Evolutionary conservation across 1,140 invertebrate genomes (phyloP).

Genomic region (Hyphantria cunea): DNA sequence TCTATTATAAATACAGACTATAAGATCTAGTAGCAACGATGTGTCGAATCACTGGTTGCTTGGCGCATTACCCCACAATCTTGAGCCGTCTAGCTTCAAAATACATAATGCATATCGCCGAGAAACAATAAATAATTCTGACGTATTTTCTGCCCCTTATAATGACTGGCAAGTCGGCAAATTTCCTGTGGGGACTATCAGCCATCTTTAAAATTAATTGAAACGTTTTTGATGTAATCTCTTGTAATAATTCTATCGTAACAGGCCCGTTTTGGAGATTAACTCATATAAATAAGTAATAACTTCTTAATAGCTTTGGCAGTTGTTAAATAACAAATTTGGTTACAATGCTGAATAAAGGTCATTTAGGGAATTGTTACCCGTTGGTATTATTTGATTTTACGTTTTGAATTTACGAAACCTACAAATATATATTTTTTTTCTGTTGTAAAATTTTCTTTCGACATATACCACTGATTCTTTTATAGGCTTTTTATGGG

Average conservation of each 20-base stretch:
- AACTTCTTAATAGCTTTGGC: constrained; percentile 26
- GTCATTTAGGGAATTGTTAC: not conserved
- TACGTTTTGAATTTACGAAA: not conserved
- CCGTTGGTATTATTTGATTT: not conserved
- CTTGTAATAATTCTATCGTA: constrained; percentile 30
- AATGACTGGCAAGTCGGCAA: constrained; percentile 46
- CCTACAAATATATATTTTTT: not conserved
- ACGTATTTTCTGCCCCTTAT: constrained; percentile 33
- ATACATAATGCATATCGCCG: not conserved
- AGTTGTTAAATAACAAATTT: constrained; percentile 19
- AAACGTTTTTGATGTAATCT: constrained; percentile 45
- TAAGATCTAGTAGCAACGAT: too few species aligned
- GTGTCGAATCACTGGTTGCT: too few species aligned
- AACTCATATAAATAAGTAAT: constrained; percentile 30
- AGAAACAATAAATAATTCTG: constrained; percentile 28
- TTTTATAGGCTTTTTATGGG: too few species aligned
- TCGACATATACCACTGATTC: too few species aligned
- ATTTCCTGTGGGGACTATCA: constrained; percentile 48
- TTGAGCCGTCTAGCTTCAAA: too few species aligned
- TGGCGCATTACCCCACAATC: too few species aligned
- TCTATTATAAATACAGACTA: too few species aligned
- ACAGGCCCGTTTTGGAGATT: constrained; percentile 29
- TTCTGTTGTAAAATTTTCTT: not conserved
- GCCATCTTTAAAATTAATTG: constrained; percentile 55
- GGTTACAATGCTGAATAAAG: constrained; percentile 7